Evolutionary conservation across 1,140 invertebrate species (phyloP).

Genomic region (Eueides isabella): DNA sequence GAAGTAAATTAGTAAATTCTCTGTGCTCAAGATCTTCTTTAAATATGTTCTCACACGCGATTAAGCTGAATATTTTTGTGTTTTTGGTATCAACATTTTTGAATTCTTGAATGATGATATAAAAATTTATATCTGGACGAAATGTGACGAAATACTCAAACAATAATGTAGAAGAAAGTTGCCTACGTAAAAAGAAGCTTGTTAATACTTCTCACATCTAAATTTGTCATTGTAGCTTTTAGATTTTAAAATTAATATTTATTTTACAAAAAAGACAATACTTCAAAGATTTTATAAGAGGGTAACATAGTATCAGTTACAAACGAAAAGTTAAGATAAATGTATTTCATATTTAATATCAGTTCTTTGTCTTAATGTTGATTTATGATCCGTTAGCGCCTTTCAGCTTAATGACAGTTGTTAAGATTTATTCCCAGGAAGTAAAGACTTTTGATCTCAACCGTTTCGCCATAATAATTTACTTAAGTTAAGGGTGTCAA

Average conservation of each 20-base stretch:
- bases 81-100: not conserved
- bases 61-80: not conserved
- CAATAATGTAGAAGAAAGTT: too few relatives aligned
- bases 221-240: too few relatives aligned
- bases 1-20: slow-evolving; percentile 11
- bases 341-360: slow-evolving; percentile 25
- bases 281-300: too few relatives aligned
- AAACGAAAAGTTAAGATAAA: slow-evolving; percentile 6
- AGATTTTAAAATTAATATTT: too few relatives aligned
- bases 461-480: slow-evolving; percentile 35
- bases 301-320: not conserved
- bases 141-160: too few relatives aligned
- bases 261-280: too few relatives aligned
- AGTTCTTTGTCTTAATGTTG: slow-evolving; percentile 43
- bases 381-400: slow-evolving; percentile 43
- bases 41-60: not conserved
- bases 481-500: slow-evolving; percentile 13
- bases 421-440: slow-evolving; percentile 60
- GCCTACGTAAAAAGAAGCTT: too few relatives aligned
- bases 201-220: too few relatives aligned
- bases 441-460: slow-evolving; percentile 51
- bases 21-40: not conserved
- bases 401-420: slow-evolving; percentile 35
- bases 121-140: too few relatives aligned
- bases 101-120: too few relatives aligned